phyloP scores from a whole-genome alignment of 2,113 vertebrate species.

The Orthonyx spaldingii region DNA sequence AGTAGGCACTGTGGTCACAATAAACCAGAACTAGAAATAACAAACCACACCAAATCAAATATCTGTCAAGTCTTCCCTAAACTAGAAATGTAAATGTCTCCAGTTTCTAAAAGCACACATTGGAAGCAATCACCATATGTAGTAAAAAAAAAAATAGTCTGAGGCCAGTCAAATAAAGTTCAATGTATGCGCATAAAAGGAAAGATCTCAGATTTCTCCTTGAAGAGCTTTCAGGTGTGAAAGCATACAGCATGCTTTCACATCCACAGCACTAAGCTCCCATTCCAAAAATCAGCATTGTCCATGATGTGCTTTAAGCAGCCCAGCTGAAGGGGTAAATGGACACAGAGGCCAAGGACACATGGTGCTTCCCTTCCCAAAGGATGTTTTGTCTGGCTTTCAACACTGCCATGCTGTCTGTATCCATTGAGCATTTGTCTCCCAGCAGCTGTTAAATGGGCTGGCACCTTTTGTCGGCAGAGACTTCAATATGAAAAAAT shows the following conservation, averaged over 20 bases:
- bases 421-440: neutral
- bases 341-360: neutral
- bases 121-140: constrained; percentile 12
- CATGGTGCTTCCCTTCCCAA: neutral
- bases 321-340: neutral
- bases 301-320: neutral
- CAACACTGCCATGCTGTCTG: neutral
- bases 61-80: constrained; percentile 24
- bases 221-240: constrained; percentile 41
- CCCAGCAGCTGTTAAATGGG: constrained; percentile 8
- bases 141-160: neutral
- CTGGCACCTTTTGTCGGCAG: neutral
- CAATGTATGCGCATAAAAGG: neutral
- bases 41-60: constrained; percentile 46
- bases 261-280: neutral
- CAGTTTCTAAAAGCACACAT: constrained; percentile 5
- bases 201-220: neutral
- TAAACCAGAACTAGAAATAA: constrained; percentile 46
- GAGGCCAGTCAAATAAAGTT: constrained; percentile 45
- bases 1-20: constrained; percentile 7
- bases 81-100: constrained; percentile 39
- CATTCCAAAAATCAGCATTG: neutral
- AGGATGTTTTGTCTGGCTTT: neutral
- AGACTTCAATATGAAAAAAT: neutral
- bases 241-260: neutral